Percentiles rank a stretch among this genome's conserved stretches.
Conservation (phyloP, 2,113 vertebrate species). For the Chrysochloris asiatica region DNA sequence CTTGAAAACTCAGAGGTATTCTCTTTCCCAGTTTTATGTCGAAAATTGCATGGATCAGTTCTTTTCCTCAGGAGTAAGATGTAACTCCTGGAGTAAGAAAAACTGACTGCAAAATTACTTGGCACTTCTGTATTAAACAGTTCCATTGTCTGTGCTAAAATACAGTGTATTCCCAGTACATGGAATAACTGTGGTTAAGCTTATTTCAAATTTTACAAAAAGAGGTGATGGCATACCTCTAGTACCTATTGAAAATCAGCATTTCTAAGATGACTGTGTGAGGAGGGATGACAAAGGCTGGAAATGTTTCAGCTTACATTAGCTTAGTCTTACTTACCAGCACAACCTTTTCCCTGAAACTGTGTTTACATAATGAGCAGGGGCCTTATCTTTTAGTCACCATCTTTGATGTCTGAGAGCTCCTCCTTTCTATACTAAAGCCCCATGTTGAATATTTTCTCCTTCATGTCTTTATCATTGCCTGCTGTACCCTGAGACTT, state of each 20-base stretch:
- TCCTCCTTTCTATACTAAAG: background rate
- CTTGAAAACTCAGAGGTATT: background rate
- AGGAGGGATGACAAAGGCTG: background rate
- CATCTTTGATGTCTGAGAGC: constrained; percentile 56
- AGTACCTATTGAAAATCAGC: background rate
- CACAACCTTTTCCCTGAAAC: constrained; percentile 5
- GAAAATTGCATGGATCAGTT: background rate
- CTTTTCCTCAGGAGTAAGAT: background rate
- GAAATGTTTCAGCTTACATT: constrained; percentile 18
- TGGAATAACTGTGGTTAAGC: background rate
- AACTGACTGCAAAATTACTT: background rate
- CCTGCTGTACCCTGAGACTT: too few species aligned
- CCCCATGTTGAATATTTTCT: background rate
- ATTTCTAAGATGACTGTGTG: constrained; percentile 16
- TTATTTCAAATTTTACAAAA: constrained; percentile 44
- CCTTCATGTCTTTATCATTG: background rate
- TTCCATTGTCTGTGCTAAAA: background rate
- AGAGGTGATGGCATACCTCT: background rate
- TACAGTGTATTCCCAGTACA: too few species aligned
- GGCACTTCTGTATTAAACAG: background rate
- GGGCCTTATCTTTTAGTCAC: background rate
- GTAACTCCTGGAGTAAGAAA: too few species aligned
- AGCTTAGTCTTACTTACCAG: constrained; percentile 10
- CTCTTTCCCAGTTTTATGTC: background rate
- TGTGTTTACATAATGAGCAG: constrained; percentile 48